phyloP scores from a whole-genome alignment of 2,888 invertebrate genomes.

The Phorcus lineatus region DNA sequence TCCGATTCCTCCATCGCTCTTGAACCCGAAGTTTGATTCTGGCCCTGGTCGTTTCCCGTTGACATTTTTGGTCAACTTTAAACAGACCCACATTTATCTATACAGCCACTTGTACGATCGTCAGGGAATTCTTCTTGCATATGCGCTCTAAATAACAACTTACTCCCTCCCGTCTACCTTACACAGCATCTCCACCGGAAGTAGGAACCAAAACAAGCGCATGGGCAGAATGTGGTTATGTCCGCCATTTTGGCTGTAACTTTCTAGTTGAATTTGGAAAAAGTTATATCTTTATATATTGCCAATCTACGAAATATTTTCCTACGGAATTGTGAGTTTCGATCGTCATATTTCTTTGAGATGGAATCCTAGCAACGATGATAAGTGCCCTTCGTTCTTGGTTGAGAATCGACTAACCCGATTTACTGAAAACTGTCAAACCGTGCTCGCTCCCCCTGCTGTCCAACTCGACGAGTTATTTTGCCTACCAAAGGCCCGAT shows the following conservation, averaged over 20 bases:
- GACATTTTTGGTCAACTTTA: neutral
- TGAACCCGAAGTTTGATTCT: neutral
- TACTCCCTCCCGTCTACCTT: neutral
- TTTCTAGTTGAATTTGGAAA: slow-evolving; percentile 26
- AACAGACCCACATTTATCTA: neutral
- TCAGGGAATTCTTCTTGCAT: neutral
- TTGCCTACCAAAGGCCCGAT: neutral
- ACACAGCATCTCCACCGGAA: slow-evolving; percentile 26
- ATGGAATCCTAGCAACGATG: neutral
- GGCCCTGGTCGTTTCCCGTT: neutral
- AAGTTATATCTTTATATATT: slow-evolving; percentile 21
- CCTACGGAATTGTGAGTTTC: neutral
- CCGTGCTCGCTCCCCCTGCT: neutral
- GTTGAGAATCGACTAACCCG: neutral
- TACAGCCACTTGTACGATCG: neutral
- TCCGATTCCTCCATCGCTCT: neutral
- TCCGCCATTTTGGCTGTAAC: slow-evolving; percentile 50
- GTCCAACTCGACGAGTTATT: slow-evolving; percentile 2
- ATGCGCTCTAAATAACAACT: neutral
- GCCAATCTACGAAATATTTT: neutral
- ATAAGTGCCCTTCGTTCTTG: neutral
- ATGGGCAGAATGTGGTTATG: slow-evolving; percentile 48
- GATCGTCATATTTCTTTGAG: neutral
- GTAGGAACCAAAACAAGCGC: slow-evolving; percentile 49
- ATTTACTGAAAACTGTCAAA: slow-evolving; percentile 19